A percentile compares a stretch with the other conserved stretches of the same genome.
Conservation (phyloP, 2,797 vertebrate species). For the Galagoides demidoff region DNA sequence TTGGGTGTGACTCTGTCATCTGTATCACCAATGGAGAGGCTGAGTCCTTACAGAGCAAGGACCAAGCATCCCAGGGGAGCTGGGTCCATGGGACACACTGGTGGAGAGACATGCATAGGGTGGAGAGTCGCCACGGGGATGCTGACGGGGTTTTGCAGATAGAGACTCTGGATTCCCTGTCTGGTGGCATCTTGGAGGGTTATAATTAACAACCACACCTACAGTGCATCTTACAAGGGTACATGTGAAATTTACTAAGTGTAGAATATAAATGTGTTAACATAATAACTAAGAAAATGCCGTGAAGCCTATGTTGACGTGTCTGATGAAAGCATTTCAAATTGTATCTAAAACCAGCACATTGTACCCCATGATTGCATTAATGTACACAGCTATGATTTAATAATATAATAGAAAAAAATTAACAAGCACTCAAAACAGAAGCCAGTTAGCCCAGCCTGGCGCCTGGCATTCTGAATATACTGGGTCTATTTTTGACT, state of each 20-base stretch:
- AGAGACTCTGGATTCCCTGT: neutral
- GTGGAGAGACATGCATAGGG: neutral
- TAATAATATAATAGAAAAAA: neutral
- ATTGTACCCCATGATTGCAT: too few species aligned
- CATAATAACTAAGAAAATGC: too few species aligned
- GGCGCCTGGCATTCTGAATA: neutral
- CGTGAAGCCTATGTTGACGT: too few species aligned
- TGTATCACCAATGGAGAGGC: neutral
- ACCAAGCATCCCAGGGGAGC: neutral
- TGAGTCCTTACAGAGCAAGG: neutral
- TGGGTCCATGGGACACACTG: neutral
- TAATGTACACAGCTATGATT: too few species aligned
- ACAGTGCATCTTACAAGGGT: too few species aligned
- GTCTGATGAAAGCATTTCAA: too few species aligned
- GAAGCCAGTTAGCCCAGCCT: neutral
- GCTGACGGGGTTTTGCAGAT: neutral
- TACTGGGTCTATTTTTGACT: neutral
- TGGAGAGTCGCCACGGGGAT: slow-evolving; percentile 49
- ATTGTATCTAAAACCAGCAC: too few species aligned
- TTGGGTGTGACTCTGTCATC: neutral
- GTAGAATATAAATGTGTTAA: too few species aligned
- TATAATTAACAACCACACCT: neutral
- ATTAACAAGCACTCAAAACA: neutral
- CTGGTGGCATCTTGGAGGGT: neutral
- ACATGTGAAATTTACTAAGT: too few species aligned